These are phyloP conservation scores for Catocala sponsa DNA, from an alignment of 2,888 invertebrate genomes.

Conservation along the genomic window DNA sequence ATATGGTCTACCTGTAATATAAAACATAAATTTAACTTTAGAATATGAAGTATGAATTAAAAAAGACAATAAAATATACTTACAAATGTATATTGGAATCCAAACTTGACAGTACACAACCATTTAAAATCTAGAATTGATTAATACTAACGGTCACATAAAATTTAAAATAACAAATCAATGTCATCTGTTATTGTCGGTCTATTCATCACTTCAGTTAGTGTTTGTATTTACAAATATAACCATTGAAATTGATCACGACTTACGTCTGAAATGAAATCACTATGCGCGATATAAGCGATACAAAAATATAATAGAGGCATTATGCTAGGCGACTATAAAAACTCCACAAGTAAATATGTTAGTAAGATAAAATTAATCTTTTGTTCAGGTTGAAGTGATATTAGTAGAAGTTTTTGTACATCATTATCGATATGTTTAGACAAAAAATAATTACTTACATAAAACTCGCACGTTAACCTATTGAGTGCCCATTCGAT, in stretches of 20 bases:
- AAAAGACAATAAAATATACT: not conserved
- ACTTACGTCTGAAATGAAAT: conserved; percentile 15
- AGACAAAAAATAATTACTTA: conserved; percentile 45
- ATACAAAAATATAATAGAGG: conserved; percentile 7
- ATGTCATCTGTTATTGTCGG: conserved; percentile 1
- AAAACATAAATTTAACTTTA: not conserved
- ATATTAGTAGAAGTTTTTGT: conserved; percentile 4
- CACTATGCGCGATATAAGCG: conserved; percentile 13
- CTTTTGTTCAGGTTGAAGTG: not conserved
- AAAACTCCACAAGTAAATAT: too few relatives aligned
- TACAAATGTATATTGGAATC: not conserved
- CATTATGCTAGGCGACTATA: too few relatives aligned
- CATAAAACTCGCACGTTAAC: conserved; percentile 39
- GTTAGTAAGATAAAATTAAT: too few relatives aligned
- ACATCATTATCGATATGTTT: not conserved
- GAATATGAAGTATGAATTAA: too few relatives aligned
- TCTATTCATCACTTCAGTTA: conserved; percentile 21
- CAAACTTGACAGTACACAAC: not conserved
- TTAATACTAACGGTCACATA: not conserved
- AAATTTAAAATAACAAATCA: conserved; percentile 5
- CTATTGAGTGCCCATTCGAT: conserved; percentile 43
- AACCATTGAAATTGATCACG: conserved; percentile 7
- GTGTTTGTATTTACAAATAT: conserved; percentile 28
- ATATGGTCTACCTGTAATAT: not conserved
- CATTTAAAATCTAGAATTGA: not conserved